Evolutionary conservation across 2,888 invertebrate species (phyloP), one percentile per base, ranked within the genome.

Genomic region (Andrena trimmerana): DNA sequence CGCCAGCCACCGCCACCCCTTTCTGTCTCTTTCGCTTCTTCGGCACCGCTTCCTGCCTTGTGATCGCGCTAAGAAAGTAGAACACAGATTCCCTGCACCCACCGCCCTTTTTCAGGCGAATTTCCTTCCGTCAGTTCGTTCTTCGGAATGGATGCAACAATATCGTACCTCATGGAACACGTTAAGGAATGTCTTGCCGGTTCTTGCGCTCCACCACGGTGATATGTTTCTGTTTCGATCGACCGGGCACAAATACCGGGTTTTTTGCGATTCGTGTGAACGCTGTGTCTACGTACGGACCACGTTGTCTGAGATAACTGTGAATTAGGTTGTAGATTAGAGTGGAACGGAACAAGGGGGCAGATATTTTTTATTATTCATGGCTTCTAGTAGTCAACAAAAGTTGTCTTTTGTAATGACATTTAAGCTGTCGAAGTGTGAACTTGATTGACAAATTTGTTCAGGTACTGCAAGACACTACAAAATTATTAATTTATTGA

Each of bases 61-160:
- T 36, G 62, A 70, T 76, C 73, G 31, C 36, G 57, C 16, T 57
- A 50, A 63, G 70, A 77, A 76, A 84, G 54, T 65, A 33, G 31
- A 60, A 73, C 72, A 33, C 59, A 50, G 48, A 74, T 75, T 75
- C 66, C 52, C 48, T 16, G 4, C 42, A 16, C 5, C 42, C 16
- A 42, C 27, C 48, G 3, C 65, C 16, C 29, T 65, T 77, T 71
- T 63, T 50, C 48, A 13, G 10, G 10, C 10, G 16, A 33, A 50
- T 57, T 77, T 65, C n/a, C 33, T 57, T 52, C 24, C 54, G 33
- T 24, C 52, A 68, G 65, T 81, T 78, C 59, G 68, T 50, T 27
- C 70, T 77, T 74, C 13, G 36, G 29, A 66, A 60, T 16, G 16
- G 31, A 36, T 33, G 66, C 50, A 59, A 67, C 66, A 72, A 76